Conservation (phyloP, 2,113 vertebrate genomes). For the Cinclus mexicanus region DNA sequence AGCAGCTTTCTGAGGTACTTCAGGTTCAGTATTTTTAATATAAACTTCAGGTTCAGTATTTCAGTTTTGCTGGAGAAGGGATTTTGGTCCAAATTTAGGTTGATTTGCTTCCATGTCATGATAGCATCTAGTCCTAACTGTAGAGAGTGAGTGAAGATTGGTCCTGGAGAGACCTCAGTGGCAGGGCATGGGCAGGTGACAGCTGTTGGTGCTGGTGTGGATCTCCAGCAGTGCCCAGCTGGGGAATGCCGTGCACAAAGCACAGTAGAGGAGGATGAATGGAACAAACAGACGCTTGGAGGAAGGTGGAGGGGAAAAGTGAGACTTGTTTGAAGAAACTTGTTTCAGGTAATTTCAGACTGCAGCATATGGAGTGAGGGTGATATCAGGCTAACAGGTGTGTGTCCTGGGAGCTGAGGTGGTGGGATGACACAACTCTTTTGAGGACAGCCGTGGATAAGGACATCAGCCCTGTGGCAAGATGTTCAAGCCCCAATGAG, state of each 20-base stretch:
- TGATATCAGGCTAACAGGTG: neutral
- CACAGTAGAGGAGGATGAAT: neutral
- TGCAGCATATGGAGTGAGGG: rapidly evolving
- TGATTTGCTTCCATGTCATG: neutral
- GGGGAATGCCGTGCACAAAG: rapidly evolving
- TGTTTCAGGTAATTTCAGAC: neutral
- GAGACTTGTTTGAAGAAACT: neutral
- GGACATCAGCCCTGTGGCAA: neutral
- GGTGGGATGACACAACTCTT: rapidly evolving
- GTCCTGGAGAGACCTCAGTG: neutral
- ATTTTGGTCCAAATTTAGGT: neutral
- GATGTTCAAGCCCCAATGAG: rapidly evolving
- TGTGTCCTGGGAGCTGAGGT: neutral
- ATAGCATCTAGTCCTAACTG: neutral
- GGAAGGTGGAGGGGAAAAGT: rapidly evolving
- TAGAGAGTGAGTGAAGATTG: neutral
- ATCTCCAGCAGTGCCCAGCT: neutral
- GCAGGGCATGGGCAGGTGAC: neutral
- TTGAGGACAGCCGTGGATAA: neutral
- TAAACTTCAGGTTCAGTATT: neutral
- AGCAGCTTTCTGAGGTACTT: neutral
- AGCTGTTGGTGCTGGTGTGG: neutral
- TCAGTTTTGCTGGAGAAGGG: neutral
- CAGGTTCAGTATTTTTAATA: neutral
- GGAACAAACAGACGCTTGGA: neutral